Evolutionary conservation across 1,140 invertebrate species (phyloP).

Genomic region (Drosophila bifasciata): DNA sequence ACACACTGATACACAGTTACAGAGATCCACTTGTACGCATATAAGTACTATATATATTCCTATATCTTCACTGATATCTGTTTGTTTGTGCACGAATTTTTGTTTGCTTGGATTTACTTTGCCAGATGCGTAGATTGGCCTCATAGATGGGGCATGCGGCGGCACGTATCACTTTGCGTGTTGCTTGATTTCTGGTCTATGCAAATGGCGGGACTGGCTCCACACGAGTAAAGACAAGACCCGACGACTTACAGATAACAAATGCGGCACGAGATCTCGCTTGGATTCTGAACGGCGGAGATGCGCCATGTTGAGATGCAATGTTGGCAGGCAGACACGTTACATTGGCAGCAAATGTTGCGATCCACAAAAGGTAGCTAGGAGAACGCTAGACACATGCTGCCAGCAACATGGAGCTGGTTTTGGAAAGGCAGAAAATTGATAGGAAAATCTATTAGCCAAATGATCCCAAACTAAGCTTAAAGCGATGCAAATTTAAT

Average conservation of each 20-base stretch:
- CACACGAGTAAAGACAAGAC: slow-evolving; percentile 43
- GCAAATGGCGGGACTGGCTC: not conserved
- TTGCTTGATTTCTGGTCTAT: too few relatives aligned
- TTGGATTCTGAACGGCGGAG: slow-evolving; percentile 48
- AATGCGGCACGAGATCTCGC: slow-evolving; percentile 60
- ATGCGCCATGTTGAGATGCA: slow-evolving; percentile 59
- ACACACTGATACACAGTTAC: slow-evolving; percentile 25
- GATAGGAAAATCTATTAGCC: not conserved
- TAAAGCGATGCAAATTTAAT: slow-evolving; percentile 7
- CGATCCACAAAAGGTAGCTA: slow-evolving; percentile 41
- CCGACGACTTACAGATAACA: slow-evolving; percentile 77
- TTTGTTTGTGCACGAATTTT: slow-evolving; percentile 46
- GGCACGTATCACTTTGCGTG: not conserved
- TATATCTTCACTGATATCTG: slow-evolving; percentile 1
- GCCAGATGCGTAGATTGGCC: slow-evolving; percentile 17
- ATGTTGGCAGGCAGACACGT: slow-evolving; percentile 45
- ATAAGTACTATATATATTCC: slow-evolving; percentile 8
- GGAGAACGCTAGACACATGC: slow-evolving; percentile 32
- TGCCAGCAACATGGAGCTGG: slow-evolving; percentile 11
- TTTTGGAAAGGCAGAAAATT: not conserved
- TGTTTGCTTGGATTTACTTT: slow-evolving; percentile 40
- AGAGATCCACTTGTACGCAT: slow-evolving; percentile 10
- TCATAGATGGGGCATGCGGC: slow-evolving; percentile 9
- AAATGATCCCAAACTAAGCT: not conserved
- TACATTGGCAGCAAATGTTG: slow-evolving; percentile 62